These are phyloP conservation scores for Campopleginae sp. DNA, from an alignment of 2,888 invertebrate genomes.

Conservation along the genomic window DNA sequence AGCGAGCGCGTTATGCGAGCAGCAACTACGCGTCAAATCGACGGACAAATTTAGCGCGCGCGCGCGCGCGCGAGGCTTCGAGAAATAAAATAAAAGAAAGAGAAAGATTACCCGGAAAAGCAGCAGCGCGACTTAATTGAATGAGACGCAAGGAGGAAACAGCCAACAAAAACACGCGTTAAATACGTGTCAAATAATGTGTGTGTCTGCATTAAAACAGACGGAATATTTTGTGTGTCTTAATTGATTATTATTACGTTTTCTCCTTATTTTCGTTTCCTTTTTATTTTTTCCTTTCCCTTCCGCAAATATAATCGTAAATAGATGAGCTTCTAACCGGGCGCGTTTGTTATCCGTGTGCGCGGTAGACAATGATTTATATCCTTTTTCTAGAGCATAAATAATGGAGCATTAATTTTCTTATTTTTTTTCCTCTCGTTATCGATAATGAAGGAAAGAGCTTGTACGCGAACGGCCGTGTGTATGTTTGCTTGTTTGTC, in stretches of 20 bases:
- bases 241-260: constrained; percentile 26
- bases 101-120: constrained; percentile 58
- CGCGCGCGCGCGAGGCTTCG: too few relatives aligned
- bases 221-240: not conserved
- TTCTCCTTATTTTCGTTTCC: not conserved
- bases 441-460: constrained; percentile 45
- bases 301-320: constrained; percentile 36
- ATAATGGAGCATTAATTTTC: constrained; percentile 29
- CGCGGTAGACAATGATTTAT: constrained; percentile 53
- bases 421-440: constrained; percentile 7
- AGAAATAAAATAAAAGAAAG: not conserved
- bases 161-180: constrained; percentile 29
- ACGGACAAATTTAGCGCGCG: constrained; percentile 59
- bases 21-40: constrained; percentile 51
- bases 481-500: not conserved
- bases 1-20: constrained; percentile 23
- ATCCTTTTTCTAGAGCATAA: constrained; percentile 35
- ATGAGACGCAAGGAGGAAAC: constrained; percentile 45
- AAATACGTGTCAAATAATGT: constrained; percentile 19
- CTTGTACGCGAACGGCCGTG: not conserved
- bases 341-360: not conserved
- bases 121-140: constrained; percentile 47
- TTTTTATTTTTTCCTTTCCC: constrained; percentile 3
- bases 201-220: not conserved
- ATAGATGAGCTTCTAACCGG: constrained; percentile 27